Evolutionary conservation across 2,113 vertebrate genomes (phyloP), one percentile per base, ranked within the genome.

Genomic region (Macroglossus sobrinus): DNA sequence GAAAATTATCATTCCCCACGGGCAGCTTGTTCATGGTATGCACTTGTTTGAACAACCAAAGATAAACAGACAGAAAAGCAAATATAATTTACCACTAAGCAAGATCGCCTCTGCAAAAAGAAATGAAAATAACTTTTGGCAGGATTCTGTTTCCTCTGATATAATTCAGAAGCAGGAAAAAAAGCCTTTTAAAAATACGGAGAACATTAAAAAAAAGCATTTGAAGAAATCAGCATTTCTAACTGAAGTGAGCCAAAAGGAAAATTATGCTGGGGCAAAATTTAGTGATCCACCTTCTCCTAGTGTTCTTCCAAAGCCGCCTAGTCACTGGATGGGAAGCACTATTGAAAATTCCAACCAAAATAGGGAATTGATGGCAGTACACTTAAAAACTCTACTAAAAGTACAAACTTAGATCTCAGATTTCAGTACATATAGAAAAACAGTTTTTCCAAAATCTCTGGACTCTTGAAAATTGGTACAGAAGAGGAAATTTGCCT

Each of bases 241-340:
- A 1, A 94, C 91, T 2, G 99, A 99, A 98, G 93, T 86, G 24
- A 98, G 89, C 98, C 98, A 99, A 98, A 99, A 99, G 69, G 98
- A 99, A 98, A 99, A 99, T 30, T 99, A 99, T 0, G 99, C 99
- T 33, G 99, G 99, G 43, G 99, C 99, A 30, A 99, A 99, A 96
- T 99, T 99, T 78, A 99, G 99, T 40, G 99, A 99, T 97, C 99
- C 99, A 0, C 99, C 99, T 0, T 99, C 99, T 75, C 99, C 99
- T 18, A 99, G 99, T 72, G 99, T 99, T 97, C 98, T 99, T 94
- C 99, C 99, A 74, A 99, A 99, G 97, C 99, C 99, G 0, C 99
- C 99, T 75, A 99, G 99, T 91, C 99, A 99, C 98, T 99, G 99
- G 99, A 99, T 99, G 94, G 99, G 99, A 57, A 96, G 98, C 92